Evolutionary conservation across 2,888 invertebrate species (phyloP).

Genomic region (Notodonta dromedarius): DNA sequence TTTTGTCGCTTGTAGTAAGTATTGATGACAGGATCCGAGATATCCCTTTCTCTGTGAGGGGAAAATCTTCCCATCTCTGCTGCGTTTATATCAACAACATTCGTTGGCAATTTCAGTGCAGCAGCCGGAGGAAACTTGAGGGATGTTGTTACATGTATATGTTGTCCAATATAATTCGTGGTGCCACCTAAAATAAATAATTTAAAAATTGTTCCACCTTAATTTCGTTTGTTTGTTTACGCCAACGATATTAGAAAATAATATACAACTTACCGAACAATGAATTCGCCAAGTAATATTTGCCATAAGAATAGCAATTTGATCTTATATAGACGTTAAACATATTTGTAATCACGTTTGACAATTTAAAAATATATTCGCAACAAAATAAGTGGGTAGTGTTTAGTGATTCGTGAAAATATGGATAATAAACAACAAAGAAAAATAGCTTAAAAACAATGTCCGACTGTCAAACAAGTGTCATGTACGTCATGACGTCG

Average conservation of each 20-base stretch:
- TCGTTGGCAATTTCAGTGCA: constrained; percentile 85
- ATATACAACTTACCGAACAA: constrained; percentile 28
- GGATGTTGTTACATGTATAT: constrained; percentile 74
- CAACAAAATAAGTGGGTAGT: neutral
- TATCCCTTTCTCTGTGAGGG: constrained; percentile 86
- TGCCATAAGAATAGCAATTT: constrained; percentile 25
- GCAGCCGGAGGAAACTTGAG: constrained; percentile 81
- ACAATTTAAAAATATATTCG: neutral
- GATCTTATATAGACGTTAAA: constrained; percentile 34
- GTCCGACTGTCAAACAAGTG: too few species aligned
- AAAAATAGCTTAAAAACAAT: too few species aligned
- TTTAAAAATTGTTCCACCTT: too few species aligned
- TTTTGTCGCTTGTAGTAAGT: constrained; percentile 67
- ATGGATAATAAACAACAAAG: too few species aligned
- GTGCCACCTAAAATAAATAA: constrained; percentile 47
- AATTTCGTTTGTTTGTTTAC: too few species aligned
- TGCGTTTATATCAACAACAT: constrained; percentile 86
- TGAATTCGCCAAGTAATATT: constrained; percentile 25
- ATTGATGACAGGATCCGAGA: constrained; percentile 84
- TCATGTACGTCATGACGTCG: too few species aligned
- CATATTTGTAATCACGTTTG: constrained; percentile 21
- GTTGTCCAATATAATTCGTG: constrained; percentile 52
- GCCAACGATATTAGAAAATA: neutral
- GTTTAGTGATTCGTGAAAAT: too few species aligned
- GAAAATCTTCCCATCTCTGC: constrained; percentile 87